Evolutionary conservation across 1,140 invertebrate species (phyloP), one percentile per base, ranked within the genome.

Genomic region (Polypedilum vanderplanki): DNA sequence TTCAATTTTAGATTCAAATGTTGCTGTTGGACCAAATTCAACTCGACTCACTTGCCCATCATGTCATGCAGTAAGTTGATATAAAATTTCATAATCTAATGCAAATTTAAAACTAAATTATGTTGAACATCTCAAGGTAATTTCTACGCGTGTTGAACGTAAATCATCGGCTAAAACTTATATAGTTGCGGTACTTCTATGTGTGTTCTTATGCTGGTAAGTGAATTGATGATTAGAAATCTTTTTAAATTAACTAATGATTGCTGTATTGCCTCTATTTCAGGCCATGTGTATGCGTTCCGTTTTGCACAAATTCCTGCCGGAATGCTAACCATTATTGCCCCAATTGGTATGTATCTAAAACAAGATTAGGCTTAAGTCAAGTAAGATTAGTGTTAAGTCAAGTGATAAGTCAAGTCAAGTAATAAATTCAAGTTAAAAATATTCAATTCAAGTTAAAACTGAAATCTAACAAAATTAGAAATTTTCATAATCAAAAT

Each of bases 281-380:
- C 85, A 89, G 87, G 81, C 85, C 85, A 20, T 90, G 87, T 75
- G 85, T 85, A 3, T 88, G 85, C 73, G 79, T 89, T 17, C 89
- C 89, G 3, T 91, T 90, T 77, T 90, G 88, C 76, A 85, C 88
- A 77, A 86, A 91, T 77, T 86, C 83, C n/a, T 90, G 89, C 77
- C 82, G 87, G 78, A 85, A 83, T 46, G 86, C 86, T 18, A 87
- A 88, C 75, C 90, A 91, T 78, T 88, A 86, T 76, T 91, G 90
- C 78, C 89, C 90, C 12, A 85, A 85, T 75, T 91, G 90, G 77
- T 84, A 84, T 41, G 79, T 84, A 33, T 33, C 1, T 33, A 33
- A 33, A 33, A 33, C n/a, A n/a, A n/a, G n/a, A n/a, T n/a, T n/a
- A n/a, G n/a, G n/a, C n/a, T n/a, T n/a, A n/a, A n/a, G n/a, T n/a